Evolutionary conservation across 2,797 vertebrate species (phyloP).

Genomic region (Lepilemur ruficaudatus): DNA sequence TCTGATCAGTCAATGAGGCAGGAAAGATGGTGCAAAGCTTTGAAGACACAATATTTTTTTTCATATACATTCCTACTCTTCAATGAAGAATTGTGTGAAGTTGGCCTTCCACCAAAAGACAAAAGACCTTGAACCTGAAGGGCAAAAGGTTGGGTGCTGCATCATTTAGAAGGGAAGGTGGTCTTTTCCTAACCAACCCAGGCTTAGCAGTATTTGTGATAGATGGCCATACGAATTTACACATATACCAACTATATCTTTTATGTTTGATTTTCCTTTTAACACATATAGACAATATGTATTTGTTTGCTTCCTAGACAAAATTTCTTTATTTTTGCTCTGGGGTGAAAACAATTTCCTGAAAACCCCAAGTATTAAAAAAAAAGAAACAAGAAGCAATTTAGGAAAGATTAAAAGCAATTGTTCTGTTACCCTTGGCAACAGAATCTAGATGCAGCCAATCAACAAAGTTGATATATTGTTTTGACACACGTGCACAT

Average conservation of each 20-base stretch:
- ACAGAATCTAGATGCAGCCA: slow-evolving; percentile 86
- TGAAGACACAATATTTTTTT: not conserved
- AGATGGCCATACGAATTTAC: not conserved
- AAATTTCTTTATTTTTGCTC: slow-evolving; percentile 69
- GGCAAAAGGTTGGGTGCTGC: not conserved
- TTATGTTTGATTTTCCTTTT: slow-evolving; percentile 49
- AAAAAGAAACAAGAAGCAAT: slow-evolving; percentile 83
- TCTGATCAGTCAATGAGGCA: not conserved
- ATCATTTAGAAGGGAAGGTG: not conserved
- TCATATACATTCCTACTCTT: not conserved
- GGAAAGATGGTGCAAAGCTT: not conserved
- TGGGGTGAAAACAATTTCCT: slow-evolving; percentile 66
- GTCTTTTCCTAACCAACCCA: not conserved
- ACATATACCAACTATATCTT: not conserved
- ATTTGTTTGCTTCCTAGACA: slow-evolving; percentile 48
- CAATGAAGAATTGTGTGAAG: not conserved
- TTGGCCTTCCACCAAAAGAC: not conserved
- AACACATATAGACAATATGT: slow-evolving; percentile 8
- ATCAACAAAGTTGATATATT: slow-evolving; percentile 87
- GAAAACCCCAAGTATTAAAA: slow-evolving; percentile 76
- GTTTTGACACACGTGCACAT: slow-evolving; percentile 87
- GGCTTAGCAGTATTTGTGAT: not conserved
- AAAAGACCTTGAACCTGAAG: not conserved
- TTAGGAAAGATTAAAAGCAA: slow-evolving; percentile 89
- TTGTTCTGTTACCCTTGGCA: slow-evolving; percentile 89